phyloP scores from a whole-genome alignment of 2,113 vertebrate species.

The Empidonax traillii region DNA sequence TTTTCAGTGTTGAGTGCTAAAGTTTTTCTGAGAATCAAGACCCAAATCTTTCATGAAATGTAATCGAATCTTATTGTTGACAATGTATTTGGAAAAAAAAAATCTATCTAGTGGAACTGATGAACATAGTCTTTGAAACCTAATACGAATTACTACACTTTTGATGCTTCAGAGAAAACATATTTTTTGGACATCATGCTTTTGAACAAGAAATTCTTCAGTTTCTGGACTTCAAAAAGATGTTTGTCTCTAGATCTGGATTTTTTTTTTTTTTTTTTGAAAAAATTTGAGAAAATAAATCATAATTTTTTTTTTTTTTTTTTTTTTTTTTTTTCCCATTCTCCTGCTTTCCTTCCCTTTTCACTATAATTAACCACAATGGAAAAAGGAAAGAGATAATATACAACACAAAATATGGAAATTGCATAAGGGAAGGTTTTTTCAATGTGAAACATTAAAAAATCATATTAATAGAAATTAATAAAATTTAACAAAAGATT shows the following conservation, averaged over 20 bases:
- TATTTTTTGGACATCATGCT: not conserved
- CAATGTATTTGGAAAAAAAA: not conserved
- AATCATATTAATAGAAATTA: not conserved
- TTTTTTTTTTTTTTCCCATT: not conserved
- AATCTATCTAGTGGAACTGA: not conserved
- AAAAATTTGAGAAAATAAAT: not conserved
- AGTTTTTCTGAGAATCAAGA: not conserved
- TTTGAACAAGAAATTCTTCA: not conserved
- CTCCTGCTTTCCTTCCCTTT: not conserved
- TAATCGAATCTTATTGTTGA: not conserved
- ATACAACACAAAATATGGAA: not conserved
- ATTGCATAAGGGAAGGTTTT: not conserved
- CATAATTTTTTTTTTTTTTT: no score
- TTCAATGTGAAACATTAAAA: not conserved
- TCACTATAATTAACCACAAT: not conserved
- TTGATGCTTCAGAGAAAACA: not conserved
- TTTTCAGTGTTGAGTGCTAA: not conserved
- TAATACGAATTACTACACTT: not conserved
- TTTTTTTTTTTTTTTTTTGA: not conserved
- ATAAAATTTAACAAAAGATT: not conserved
- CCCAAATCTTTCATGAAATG: not conserved
- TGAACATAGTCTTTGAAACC: not conserved
- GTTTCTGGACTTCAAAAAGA: not conserved
- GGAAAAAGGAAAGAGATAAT: not conserved
- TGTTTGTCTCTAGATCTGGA: not conserved